Conservation (phyloP, 2,888 invertebrate genomes). For the Acrocyrtus sp. region DNA sequence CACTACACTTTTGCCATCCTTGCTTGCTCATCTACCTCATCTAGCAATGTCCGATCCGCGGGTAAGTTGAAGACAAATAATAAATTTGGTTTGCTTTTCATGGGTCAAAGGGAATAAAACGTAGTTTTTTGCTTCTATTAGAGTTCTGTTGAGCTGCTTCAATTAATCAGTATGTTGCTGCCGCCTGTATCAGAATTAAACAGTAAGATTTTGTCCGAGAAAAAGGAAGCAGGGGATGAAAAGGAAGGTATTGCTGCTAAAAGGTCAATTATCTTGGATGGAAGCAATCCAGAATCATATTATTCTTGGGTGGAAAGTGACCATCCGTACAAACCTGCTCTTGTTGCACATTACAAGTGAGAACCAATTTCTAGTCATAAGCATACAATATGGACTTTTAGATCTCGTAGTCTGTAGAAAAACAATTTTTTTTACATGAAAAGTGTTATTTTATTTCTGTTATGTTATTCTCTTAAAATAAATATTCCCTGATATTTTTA, state of each 20-base stretch:
- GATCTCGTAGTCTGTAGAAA: too few relatives aligned
- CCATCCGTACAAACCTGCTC: slow-evolving; percentile 93
- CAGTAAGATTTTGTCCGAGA: slow-evolving; percentile 59
- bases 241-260: slow-evolving; percentile 7
- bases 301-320: slow-evolving; percentile 95
- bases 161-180: slow-evolving; percentile 85
- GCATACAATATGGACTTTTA: too few relatives aligned
- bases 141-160: slow-evolving; percentile 87
- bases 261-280: slow-evolving; percentile 17
- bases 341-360: slow-evolving; percentile 84
- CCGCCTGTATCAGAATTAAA: slow-evolving; percentile 90
- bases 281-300: slow-evolving; percentile 73
- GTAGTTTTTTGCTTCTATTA: slow-evolving; percentile 66
- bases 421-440: too few relatives aligned
- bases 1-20: slow-evolving; percentile 83
- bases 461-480: background rate
- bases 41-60: slow-evolving; percentile 84
- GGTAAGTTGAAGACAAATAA: too few relatives aligned
- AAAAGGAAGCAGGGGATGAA: slow-evolving; percentile 21
- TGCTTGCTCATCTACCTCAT: slow-evolving; percentile 86
- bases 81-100: background rate
- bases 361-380: too few relatives aligned
- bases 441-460: slow-evolving; percentile 48
- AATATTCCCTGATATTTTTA: background rate
- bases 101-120: background rate